Evolutionary conservation across 2,797 vertebrate species (phyloP).

Genomic region (Nasua narica): DNA sequence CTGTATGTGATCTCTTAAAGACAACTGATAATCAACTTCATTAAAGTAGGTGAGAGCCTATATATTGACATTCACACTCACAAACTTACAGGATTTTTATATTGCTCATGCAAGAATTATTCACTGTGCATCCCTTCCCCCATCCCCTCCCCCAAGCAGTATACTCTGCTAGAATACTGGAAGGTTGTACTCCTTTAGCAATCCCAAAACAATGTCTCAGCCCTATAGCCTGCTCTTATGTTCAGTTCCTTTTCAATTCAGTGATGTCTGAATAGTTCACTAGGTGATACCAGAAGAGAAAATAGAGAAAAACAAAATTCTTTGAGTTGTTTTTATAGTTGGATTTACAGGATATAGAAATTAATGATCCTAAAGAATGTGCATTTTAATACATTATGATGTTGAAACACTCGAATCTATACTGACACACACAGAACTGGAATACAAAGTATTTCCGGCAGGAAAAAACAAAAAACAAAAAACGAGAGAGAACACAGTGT

Average conservation of each 20-base stretch:
- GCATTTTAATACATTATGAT: slow-evolving; percentile 27
- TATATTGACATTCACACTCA: background rate
- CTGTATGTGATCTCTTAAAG: slow-evolving; percentile 25
- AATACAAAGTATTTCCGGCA: slow-evolving; percentile 70
- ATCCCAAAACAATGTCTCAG: slow-evolving; percentile 58
- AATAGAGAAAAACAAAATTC: slow-evolving; percentile 37
- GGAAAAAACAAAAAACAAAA: slow-evolving; percentile 60
- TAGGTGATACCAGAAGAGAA: slow-evolving; percentile 23
- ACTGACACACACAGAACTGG: slow-evolving; percentile 64
- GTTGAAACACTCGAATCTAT: slow-evolving; percentile 66
- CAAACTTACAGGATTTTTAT: background rate
- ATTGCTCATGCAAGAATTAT: background rate
- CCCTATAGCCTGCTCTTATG: slow-evolving; percentile 56
- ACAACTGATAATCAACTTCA: slow-evolving; percentile 40
- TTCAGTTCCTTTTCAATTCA: slow-evolving; percentile 71
- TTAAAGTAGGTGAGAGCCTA: background rate
- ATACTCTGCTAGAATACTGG: background rate
- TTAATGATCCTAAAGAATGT: background rate
- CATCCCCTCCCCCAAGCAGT: background rate
- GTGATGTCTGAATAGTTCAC: background rate
- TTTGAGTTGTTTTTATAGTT: slow-evolving; percentile 33
- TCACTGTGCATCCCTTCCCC: background rate
- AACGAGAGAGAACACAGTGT: slow-evolving; percentile 50
- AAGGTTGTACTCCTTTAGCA: slow-evolving; percentile 42
- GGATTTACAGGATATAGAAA: slow-evolving; percentile 38